Base-by-base conservation (phyloP, 1,140 invertebrate species). In the Vanessa tameamea region DNA sequence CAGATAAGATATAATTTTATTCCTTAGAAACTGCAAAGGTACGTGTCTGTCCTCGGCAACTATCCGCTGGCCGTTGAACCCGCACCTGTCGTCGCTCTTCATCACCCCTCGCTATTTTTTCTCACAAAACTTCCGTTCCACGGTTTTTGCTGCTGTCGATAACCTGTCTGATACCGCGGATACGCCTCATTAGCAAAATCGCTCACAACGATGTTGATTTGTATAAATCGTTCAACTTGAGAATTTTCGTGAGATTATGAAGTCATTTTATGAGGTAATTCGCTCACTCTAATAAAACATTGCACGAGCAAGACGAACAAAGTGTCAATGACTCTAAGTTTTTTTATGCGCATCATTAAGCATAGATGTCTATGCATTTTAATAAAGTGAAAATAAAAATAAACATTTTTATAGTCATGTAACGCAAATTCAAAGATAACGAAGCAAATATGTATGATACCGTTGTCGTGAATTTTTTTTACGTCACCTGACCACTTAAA, bases 121-220 rank as follows among this genome's bases (percentile, higher is more conserved):
- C 86, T 75, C 81, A 78, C 80, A 78, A 77, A 79, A 89, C 89
- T 92, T 92, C 90, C 90, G 90, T 87, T 85, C 83, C 78, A 86
- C 65, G 73, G 84, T 91, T 91, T 90, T 91, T 91, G 79, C 82
- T 78, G 75, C 80, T 75, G 83, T 88, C 90, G 86, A 88, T 90
- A 92, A 88, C 85, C 88, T 82, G 84, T 81, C 84, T 67, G 84
- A 90, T 89, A 84, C 81, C 81, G 79, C 86, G 82, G 90, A 89
- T 84, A 86, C 87, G 90, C 78, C 81, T 91, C 87, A 90, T 90
- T 92, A 90, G 85, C 82, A 76, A 79, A 85, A 87, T 89, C 85
- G 78, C 75, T 82, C 79, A 78, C 75, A 78, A 73, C 73, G 64
- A 76, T 75, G 65, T 80, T 84, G 87, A 86, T 88, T 89, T 82